Evolutionary conservation across 2,888 invertebrate genomes (phyloP).

Genomic region (Phragmatobia fuliginosa): DNA sequence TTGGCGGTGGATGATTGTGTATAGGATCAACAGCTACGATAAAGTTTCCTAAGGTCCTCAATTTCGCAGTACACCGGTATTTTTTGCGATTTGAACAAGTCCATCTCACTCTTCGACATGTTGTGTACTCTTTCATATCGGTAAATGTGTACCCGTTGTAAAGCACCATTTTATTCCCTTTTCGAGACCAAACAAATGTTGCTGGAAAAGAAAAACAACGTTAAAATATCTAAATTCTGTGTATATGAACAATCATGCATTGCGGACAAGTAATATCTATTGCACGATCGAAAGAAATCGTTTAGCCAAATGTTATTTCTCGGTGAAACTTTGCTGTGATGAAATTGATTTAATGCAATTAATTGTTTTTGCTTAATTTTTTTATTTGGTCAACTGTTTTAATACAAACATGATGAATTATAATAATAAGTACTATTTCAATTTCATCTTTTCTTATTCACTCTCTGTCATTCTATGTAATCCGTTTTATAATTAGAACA

Average conservation of each 20-base stretch:
- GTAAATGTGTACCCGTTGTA: slow-evolving; percentile 34
- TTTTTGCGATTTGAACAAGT: slow-evolving; percentile 36
- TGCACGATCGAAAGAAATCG: not conserved
- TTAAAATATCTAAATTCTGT: not conserved
- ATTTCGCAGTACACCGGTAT: slow-evolving; percentile 32
- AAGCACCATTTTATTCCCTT: slow-evolving; percentile 40
- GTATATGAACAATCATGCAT: too few species aligned
- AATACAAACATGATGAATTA: too few species aligned
- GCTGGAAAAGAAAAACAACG: slow-evolving; percentile 12
- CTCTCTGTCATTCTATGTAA: too few species aligned
- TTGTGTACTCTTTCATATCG: slow-evolving; percentile 20
- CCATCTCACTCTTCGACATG: slow-evolving; percentile 24
- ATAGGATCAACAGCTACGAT: slow-evolving; percentile 10
- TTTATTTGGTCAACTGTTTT: too few species aligned
- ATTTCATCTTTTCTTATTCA: not conserved
- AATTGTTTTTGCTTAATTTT: too few species aligned
- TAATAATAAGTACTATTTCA: not conserved
- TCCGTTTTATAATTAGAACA: slow-evolving; percentile 2
- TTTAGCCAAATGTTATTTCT: not conserved
- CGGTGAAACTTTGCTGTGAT: not conserved
- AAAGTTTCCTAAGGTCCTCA: slow-evolving; percentile 16
- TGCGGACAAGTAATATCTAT: too few species aligned
- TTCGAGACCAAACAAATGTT: slow-evolving; percentile 36
- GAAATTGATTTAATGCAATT: too few species aligned
- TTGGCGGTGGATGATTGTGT: slow-evolving; percentile 18